phyloP scores from a whole-genome alignment of 2,113 vertebrate species.

The Brachyhypopomus gauderio region DNA sequence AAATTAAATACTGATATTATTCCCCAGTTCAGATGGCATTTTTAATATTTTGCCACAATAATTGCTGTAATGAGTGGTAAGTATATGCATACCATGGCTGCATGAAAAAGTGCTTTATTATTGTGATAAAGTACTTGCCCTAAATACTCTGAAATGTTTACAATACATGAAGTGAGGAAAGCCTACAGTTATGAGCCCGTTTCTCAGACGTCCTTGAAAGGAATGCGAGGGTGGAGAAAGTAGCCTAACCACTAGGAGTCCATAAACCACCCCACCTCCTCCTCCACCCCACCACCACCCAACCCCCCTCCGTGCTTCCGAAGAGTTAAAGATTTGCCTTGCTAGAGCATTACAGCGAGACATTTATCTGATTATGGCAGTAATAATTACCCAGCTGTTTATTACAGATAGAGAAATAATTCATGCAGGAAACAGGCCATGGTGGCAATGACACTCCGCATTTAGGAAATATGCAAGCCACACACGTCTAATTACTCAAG shows the following conservation, averaged over 20 bases:
- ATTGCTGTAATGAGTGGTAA: conserved; percentile 43
- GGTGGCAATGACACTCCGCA: conserved; percentile 92
- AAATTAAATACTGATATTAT: conserved; percentile 19
- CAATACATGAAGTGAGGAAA: conserved; percentile 32
- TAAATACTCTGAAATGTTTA: conserved; percentile 48
- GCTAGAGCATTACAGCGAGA: conserved; percentile 91
- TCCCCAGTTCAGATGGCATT: conserved; percentile 26
- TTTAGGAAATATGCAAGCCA: conserved; percentile 99
- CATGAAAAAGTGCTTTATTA: conserved; percentile 25
- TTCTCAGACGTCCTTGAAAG: conserved; percentile 88
- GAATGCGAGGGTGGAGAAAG: conserved; percentile 77
- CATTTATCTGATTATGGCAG: conserved; percentile 97
- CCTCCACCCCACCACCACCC: conserved; percentile 67
- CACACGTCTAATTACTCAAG: conserved; percentile 97
- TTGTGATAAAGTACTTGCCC: conserved; percentile 47
- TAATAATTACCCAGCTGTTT: conserved; percentile 99
- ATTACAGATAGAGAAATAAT: conserved; percentile 99
- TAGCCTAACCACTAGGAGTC: conserved; percentile 79
- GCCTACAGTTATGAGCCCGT: conserved; percentile 50
- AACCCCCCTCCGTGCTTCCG: conserved; percentile 52
- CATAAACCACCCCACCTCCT: conserved; percentile 78
- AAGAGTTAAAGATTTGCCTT: conserved; percentile 88
- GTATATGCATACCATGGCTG: conserved; percentile 30
- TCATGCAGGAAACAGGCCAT: conserved; percentile 98
- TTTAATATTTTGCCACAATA: conserved; percentile 28